Evolutionary conservation across 2,888 invertebrate species (phyloP).

Genomic region (Hirudinaria manillensis): DNA sequence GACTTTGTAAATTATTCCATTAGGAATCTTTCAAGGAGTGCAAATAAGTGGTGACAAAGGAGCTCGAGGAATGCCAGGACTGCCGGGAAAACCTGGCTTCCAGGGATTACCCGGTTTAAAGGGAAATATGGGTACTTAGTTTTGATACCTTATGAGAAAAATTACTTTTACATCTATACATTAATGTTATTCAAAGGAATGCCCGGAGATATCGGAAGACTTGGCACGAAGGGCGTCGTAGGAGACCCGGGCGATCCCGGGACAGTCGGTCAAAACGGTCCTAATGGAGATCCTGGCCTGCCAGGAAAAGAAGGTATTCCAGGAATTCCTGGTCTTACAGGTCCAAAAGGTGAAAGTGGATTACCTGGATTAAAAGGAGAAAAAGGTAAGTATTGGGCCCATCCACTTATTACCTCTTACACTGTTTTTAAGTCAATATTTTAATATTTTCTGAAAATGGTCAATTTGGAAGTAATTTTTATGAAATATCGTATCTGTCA

Average conservation of each 20-base stretch:
- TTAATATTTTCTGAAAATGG: too few relatives aligned
- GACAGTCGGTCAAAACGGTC: slow-evolving; percentile 23
- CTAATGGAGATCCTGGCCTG: slow-evolving; percentile 31
- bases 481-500: too few relatives aligned
- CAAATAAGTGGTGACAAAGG: slow-evolving; percentile 9
- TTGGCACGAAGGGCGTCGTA: slow-evolving; percentile 28
- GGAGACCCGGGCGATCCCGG: slow-evolving; percentile 29
- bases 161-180: not conserved
- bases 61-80: not conserved
- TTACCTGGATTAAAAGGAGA: too few relatives aligned
- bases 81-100: slow-evolving; percentile 24
- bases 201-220: slow-evolving; percentile 31
- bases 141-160: too few relatives aligned
- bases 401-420: too few relatives aligned
- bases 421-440: too few relatives aligned
- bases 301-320: slow-evolving; percentile 25
- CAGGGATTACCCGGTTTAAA: slow-evolving; percentile 33
- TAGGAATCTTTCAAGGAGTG: too few relatives aligned
- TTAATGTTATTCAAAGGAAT: slow-evolving; percentile 18
- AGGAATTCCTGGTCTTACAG: slow-evolving; percentile 34
- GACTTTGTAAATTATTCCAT: too few relatives aligned
- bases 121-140: slow-evolving; percentile 27
- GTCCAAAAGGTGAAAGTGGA: too few relatives aligned
- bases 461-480: too few relatives aligned
- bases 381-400: too few relatives aligned